Evolutionary conservation across 2,888 invertebrate genomes (phyloP), one percentile per base, ranked within the genome.

Genomic region (Patella pellucida): DNA sequence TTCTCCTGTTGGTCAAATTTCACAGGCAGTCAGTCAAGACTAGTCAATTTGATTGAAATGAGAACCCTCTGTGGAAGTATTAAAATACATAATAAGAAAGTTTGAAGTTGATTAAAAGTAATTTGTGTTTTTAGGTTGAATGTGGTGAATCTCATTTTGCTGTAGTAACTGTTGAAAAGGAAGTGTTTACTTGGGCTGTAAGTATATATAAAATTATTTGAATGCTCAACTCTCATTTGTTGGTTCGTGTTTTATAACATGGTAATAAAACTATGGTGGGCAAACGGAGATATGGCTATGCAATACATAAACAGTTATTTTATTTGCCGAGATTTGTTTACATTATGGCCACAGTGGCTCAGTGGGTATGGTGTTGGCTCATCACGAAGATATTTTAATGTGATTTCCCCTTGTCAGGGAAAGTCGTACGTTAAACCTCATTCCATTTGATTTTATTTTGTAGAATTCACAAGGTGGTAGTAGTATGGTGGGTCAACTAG

Each of bases 171-270:
- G 85, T 90, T 79, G 91, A 91, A 79, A 90, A 89, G 73, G 90
- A 91, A 73, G 79, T 91, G 5, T 91, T 88, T 79, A 91, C 90
- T 41, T 91, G 91, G 91, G 87, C 89, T 7, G 90, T 90, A 81
- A 84, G 87, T 84, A 12, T 23, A 41, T 41, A 41, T 0, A 9
- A 41, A 41, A 41, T 41, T 41, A 41, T 41, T 3, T 41, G 7
- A 41, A 41, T 41, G 0, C 7, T 41, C 7, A 41, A 9, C 41
- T 41, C 41, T 41, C 41, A 41, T 41, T 41, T 41, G 41, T 41
- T 41, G 41, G 7, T 41, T 41, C 7, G 41, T 41, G 41, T 41
- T 41, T 41, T 41, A 7, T 9, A 41, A 9, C 88, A 87, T 72
- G 87, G 87, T 72, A 84, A 83, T 67, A 79, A 80, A n/a, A 78